Conservation (phyloP, 2,113 vertebrate genomes). For the Rhinopomastus cyanomelas region DNA sequence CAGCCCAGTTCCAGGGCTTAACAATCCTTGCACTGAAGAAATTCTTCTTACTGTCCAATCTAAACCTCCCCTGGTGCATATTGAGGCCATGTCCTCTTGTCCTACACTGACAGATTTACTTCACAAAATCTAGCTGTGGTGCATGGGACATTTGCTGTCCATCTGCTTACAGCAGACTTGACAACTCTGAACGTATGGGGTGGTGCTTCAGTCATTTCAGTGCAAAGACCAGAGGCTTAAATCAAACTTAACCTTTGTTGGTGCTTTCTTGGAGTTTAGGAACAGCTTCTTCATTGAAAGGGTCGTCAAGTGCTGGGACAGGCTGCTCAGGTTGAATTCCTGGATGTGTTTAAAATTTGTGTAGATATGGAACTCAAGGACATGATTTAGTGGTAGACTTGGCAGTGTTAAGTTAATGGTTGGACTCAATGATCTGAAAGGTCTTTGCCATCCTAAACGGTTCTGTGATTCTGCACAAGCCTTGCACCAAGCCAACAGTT, state of each 20-base stretch:
- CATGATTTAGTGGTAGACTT: too few relatives aligned
- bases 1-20: not conserved
- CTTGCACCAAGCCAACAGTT: accelerated
- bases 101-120: not conserved
- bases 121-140: not conserved
- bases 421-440: too few relatives aligned
- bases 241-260: not conserved
- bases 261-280: too few relatives aligned
- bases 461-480: not conserved
- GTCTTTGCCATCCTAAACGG: too few relatives aligned
- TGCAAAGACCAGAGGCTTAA: not conserved
- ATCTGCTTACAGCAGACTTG: not conserved
- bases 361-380: too few relatives aligned
- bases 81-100: not conserved
- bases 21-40: not conserved
- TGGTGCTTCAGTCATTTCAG: not conserved
- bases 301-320: too few relatives aligned
- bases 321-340: too few relatives aligned
- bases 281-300: too few relatives aligned
- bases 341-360: too few relatives aligned
- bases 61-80: not conserved
- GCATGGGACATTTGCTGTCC: not conserved
- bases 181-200: not conserved
- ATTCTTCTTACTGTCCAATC: not conserved
- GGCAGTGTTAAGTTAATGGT: too few relatives aligned